Base-by-base conservation (phyloP, 2,797 vertebrate species). In the Molossus alvarezi region DNA sequence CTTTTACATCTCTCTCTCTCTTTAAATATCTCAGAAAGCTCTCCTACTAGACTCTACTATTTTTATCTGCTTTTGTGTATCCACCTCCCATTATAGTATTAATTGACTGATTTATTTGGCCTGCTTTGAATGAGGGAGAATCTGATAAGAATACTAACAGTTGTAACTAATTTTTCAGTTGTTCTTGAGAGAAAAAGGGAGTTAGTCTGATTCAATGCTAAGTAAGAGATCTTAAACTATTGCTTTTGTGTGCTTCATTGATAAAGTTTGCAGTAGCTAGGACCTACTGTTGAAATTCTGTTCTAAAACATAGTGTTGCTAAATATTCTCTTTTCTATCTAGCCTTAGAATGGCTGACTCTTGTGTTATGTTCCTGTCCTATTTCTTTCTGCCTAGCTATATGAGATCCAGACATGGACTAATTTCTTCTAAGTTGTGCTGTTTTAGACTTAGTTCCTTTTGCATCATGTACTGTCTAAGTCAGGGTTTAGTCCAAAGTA, bases 21-120 rank as follows among this genome's bases (percentile, higher is more conserved):
- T 73, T 84, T 33, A 83, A 81, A 1, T 86, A 69, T 92, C 80
- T 92, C 67, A 88, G 76, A 96, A 96, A 80, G 65, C 27, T 76
- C 13, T 51, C 18, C 37, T 55, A 25, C n/a, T 67, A 89, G 21
- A 86, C 53, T 55, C 29, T 76, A 20, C 51, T 72, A 14, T 85
- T 95, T 92, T 58, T 65, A 17, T 84, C 37, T 91, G n/a, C 29
- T 77, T 89, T 91, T 55, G 5, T 80, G 15, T 93, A 37, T n/a
- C 65, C 6, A 25, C 9, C 17, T 89, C 37, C n/a, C 17, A 67
- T 25, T 41, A 6, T 48, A 48, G 51, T 77, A 37, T 82, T 92
- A 65, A 69, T 80, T 81, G 72, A 62, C 17, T 80, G 37, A 58
- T 83, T 77, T 89, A 69, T 92, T 94, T 96, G 84, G 37, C 37